Conservation (phyloP, 2,888 invertebrate genomes). For the Ametastegia equiseti region DNA sequence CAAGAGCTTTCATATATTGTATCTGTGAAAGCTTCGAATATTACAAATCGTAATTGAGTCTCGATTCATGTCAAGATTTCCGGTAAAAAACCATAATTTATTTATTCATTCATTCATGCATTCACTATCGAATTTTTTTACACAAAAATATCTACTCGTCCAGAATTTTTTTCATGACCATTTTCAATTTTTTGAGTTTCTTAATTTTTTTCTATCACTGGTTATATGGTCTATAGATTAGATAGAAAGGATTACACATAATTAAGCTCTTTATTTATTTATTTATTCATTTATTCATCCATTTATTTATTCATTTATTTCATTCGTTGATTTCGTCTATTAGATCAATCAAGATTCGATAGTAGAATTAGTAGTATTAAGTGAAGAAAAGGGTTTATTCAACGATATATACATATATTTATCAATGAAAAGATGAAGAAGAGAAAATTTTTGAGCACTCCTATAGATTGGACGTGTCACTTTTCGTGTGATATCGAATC, state of each 20-base stretch:
- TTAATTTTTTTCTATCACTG: not conserved
- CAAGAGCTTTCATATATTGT: too few species aligned
- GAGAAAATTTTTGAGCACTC: slow-evolving; percentile 11
- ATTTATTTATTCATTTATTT: too few species aligned
- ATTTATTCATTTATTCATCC: not conserved
- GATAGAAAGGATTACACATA: not conserved
- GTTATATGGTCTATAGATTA: not conserved
- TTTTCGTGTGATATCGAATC: slow-evolving; percentile 38
- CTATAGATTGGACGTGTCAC: slow-evolving; percentile 7
- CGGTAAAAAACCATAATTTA: too few species aligned
- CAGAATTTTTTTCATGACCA: not conserved
- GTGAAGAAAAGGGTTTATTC: not conserved
- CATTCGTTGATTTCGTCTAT: too few species aligned
- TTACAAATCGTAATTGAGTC: too few species aligned
- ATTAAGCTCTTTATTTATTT: not conserved
- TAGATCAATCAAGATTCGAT: too few species aligned
- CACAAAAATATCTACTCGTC: not conserved
- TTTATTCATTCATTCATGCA: not conserved
- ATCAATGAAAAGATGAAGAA: not conserved
- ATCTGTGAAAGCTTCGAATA: too few species aligned
- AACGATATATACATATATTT: not conserved
- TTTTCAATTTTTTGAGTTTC: not conserved
- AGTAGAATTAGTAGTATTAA: too few species aligned
- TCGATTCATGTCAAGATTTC: too few species aligned
- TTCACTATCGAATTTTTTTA: not conserved